phyloP scores from a whole-genome alignment of 2,797 vertebrate genomes.

The Pipistrellus pipistrellus region DNA sequence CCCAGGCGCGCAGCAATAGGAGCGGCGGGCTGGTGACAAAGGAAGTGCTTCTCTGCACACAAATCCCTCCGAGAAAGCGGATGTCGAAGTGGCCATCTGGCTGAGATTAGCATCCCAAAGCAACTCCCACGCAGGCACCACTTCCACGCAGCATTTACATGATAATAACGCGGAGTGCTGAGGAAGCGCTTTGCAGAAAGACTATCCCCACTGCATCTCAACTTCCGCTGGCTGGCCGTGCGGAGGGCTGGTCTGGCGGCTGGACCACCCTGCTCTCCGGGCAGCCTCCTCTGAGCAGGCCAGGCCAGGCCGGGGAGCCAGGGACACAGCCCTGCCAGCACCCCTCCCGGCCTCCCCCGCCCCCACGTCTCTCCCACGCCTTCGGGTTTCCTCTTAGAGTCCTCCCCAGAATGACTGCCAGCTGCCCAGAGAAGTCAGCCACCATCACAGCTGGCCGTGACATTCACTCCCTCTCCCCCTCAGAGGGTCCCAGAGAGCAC shows the following conservation, averaged over 20 bases:
- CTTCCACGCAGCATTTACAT: neutral
- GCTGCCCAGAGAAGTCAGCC: accelerated
- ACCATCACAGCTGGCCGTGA: accelerated
- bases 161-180: neutral
- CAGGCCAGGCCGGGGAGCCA: too few species aligned
- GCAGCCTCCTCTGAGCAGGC: neutral
- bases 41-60: slow-evolving; percentile 53
- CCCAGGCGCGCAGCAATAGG: neutral
- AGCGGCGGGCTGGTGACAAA: neutral
- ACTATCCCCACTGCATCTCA: neutral
- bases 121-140: neutral
- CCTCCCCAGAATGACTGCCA: neutral
- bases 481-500: too few species aligned
- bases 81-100: slow-evolving; percentile 51
- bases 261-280: neutral
- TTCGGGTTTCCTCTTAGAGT: neutral
- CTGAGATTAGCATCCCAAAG: slow-evolving; percentile 51
- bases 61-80: slow-evolving; percentile 4
- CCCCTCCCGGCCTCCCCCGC: neutral
- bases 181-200: neutral
- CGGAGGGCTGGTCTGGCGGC: neutral
- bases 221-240: neutral
- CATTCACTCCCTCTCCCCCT: neutral
- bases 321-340: neutral
- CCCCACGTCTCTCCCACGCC: neutral